A percentile compares a stretch with the other conserved stretches of the same genome.
Evolutionary conservation across 2,888 invertebrate species (phyloP).

Genomic region (Ophioninae sp.): DNA sequence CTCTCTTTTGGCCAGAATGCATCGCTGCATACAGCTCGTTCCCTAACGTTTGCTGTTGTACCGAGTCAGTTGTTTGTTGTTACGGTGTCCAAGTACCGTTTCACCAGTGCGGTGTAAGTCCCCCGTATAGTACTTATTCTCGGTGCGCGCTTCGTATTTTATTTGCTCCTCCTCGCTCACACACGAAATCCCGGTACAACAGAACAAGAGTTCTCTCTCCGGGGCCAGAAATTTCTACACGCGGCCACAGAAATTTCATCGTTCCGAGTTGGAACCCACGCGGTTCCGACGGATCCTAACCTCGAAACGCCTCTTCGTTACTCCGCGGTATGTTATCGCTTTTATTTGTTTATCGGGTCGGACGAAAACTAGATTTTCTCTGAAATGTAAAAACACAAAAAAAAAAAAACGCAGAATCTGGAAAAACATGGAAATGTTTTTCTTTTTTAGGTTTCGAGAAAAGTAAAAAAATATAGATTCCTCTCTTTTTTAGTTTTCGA

Average conservation of each 20-base stretch:
- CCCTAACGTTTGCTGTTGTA: slow-evolving; percentile 44
- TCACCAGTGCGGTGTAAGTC: slow-evolving; percentile 28
- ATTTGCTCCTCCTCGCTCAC: not conserved
- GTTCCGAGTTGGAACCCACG: not conserved
- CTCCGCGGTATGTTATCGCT: too few relatives aligned
- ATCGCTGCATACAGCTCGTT: slow-evolving; percentile 39
- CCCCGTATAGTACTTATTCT: slow-evolving; percentile 9
- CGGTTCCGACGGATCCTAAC: not conserved
- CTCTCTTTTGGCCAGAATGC: slow-evolving; percentile 36
- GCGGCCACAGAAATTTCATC: not conserved
- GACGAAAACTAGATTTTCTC: too few relatives aligned
- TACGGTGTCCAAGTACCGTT: slow-evolving; percentile 62
- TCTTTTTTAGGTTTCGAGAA: too few relatives aligned
- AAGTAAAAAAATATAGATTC: too few relatives aligned
- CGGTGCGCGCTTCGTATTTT: slow-evolving; percentile 12
- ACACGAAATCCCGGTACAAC: slow-evolving; percentile 38
- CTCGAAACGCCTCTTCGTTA: too few relatives aligned
- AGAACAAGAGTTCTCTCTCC: not conserved
- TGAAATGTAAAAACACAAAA: too few relatives aligned
- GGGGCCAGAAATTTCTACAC: not conserved
- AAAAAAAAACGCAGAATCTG: too few relatives aligned
- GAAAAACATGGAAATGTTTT: too few relatives aligned
- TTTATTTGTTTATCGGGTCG: too few relatives aligned
- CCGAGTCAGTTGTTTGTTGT: slow-evolving; percentile 54
- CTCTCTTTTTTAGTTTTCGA: too few relatives aligned